Conservation (phyloP, 2,888 invertebrate species). For the Hoplodrina ambigua region DNA sequence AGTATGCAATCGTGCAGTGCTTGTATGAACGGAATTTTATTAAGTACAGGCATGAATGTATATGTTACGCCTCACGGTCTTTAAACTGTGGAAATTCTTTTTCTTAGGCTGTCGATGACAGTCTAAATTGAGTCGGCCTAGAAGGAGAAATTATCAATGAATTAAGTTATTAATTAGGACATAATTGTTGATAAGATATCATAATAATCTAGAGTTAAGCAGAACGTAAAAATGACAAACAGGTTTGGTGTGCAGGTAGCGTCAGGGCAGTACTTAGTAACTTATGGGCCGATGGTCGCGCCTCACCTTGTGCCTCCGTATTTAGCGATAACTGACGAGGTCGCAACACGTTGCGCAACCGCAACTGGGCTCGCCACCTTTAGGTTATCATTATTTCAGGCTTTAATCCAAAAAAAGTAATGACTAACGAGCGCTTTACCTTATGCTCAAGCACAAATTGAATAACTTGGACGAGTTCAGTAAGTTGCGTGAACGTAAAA, state of each 20-base stretch:
- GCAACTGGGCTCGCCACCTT: constrained; percentile 77
- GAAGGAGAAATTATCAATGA: constrained; percentile 5
- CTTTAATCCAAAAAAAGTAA: constrained; percentile 66
- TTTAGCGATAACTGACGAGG: constrained; percentile 86
- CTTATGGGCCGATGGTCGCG: constrained; percentile 81
- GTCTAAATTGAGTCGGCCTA: too few relatives aligned
- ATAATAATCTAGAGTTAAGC: constrained; percentile 38
- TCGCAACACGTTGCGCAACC: constrained; percentile 79
- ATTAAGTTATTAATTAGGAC: not conserved
- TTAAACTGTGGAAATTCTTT: too few relatives aligned
- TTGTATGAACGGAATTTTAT: constrained; percentile 27
- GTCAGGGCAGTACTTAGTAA: constrained; percentile 67
- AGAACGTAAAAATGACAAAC: constrained; percentile 55
- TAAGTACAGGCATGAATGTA: not conserved
- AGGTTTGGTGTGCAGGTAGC: constrained; percentile 66
- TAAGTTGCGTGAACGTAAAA: not conserved
- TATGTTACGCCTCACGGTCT: not conserved
- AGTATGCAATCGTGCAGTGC: constrained; percentile 44
- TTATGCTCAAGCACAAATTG: constrained; percentile 11
- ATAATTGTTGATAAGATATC: constrained; percentile 15
- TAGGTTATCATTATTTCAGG: constrained; percentile 72
- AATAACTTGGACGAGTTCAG: not conserved
- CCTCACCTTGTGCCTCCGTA: constrained; percentile 85
- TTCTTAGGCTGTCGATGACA: too few relatives aligned
- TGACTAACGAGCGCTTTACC: constrained; percentile 41